These are phyloP conservation scores for Augochlorella aurata DNA, from an alignment of 2,888 invertebrate species.

Conservation along the genomic window DNA sequence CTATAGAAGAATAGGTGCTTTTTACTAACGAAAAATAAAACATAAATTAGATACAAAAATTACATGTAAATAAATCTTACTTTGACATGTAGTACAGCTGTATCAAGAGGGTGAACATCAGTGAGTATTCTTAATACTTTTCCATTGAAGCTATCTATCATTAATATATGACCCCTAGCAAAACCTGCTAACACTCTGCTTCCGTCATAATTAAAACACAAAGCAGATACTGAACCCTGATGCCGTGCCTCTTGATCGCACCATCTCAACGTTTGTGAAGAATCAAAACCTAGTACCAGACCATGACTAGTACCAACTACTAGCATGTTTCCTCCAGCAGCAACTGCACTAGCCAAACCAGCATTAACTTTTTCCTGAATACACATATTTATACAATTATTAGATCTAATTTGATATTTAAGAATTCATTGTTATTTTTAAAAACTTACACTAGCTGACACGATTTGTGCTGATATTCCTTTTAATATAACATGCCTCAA, in stretches of 20 bases:
- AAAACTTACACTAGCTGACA: conserved; percentile 89
- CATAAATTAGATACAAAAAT: conserved; percentile 1
- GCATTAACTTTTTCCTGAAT: conserved; percentile 92
- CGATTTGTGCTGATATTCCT: conserved; percentile 93
- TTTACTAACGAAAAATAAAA: too few species aligned
- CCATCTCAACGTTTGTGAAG: conserved; percentile 94
- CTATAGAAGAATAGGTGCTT: conserved; percentile 73
- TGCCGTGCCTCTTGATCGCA: conserved; percentile 89
- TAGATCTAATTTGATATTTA: conserved; percentile 15
- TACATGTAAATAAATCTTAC: conserved; percentile 72
- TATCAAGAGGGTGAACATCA: conserved; percentile 92
- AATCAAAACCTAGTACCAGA: conserved; percentile 92
- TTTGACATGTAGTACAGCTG: conserved; percentile 90
- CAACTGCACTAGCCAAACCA: conserved; percentile 93
- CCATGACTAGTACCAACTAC: conserved; percentile 98
- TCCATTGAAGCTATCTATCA: conserved; percentile 93
- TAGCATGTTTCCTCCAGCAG: conserved; percentile 89
- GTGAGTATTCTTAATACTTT: conserved; percentile 89
- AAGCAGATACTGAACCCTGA: conserved; percentile 90
- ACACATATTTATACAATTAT: conserved; percentile 12
- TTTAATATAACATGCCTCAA: conserved; percentile 91
- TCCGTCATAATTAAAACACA: conserved; percentile 94
- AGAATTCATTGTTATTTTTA: conserved; percentile 12
- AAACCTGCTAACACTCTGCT: conserved; percentile 91
- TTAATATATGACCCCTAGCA: conserved; percentile 92